A percentile compares a stretch with the other conserved stretches of the same genome.
Evolutionary conservation across 92 coral and sea anemone species (phyloP).

Genomic region (Diadumene lineata): DNA sequence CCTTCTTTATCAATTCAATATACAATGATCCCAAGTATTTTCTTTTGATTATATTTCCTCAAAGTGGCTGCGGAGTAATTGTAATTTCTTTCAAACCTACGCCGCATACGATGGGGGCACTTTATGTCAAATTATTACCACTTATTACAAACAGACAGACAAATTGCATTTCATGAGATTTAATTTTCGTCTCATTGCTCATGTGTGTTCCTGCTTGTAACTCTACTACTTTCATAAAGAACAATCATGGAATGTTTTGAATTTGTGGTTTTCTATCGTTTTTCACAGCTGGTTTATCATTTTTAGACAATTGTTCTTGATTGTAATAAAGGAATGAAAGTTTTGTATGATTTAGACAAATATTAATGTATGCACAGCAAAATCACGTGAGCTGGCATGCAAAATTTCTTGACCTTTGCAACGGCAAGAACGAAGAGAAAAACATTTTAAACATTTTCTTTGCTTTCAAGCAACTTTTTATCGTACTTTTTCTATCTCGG

Average conservation of each 20-base stretch:
- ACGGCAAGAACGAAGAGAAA: background rate
- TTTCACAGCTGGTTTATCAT: background rate
- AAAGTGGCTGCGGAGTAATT: conserved; percentile 22
- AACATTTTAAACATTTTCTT: background rate
- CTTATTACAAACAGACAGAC: conserved; percentile 25
- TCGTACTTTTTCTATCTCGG: no score
- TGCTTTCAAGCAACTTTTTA: no score
- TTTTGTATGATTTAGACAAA: conserved; percentile 1
- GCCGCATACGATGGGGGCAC: conserved; percentile 28
- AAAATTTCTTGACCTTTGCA: background rate
- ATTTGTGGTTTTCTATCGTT: conserved; percentile 9
- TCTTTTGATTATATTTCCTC: background rate
- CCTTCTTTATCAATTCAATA: conserved; percentile 6
- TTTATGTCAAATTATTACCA: conserved; percentile 16
- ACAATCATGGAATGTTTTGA: background rate
- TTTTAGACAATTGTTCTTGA: conserved; percentile 12
- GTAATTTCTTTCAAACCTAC: conserved; percentile 18
- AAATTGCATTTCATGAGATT: conserved; percentile 7
- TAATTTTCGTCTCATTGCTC: conserved; percentile 21
- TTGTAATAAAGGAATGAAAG: conserved; percentile 21
- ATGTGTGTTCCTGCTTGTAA: background rate
- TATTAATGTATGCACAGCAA: background rate
- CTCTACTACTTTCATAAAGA: background rate
- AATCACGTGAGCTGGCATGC: background rate
- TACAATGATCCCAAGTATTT: no score